Evolutionary conservation across 1,140 invertebrate genomes (phyloP), one percentile per base, ranked within the genome.

Genomic region (Drosophila kepulauana): DNA sequence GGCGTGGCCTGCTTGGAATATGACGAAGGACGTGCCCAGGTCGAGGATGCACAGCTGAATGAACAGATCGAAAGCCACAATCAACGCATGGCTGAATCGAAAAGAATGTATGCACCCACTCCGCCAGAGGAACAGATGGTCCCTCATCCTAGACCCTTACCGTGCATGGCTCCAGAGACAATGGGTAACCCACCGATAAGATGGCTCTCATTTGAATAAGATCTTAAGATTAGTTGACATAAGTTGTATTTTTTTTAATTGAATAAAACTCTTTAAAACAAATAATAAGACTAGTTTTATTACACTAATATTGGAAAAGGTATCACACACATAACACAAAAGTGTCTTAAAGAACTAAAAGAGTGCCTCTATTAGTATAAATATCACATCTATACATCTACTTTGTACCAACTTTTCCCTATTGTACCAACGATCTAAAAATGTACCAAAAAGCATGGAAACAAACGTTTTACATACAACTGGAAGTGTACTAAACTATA

Each of bases 51-150:
- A 1, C 94, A 98, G 43, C 93, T 99, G 15, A 94, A 97, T 54
- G 97, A 98, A 71, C 97, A 98, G 92, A 96, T 99, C 59, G 97
- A 98, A 75, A 94, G 96, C 45, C 98, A 98, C 93, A 98, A 98
- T 54, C 87, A 80, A 25, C 75, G 92, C 5, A 77, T 92, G 52
- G 58, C 41, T 5, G 82, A 82, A 7, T 78, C 82, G 3, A 82
- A 88, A 16, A 67, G 84, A 1, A 80, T 80, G 3, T 84, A 80
- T 35, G 66, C 82, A 0, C 75, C 69, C 7, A 85, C 81, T 1
- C 84, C 84, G 0, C 84, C 85, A 0, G 80, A 84, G 48, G 84
- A 88, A 25, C 20, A 25, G 20, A 25, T 25, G 15, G 20, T 48
- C n/a, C 68, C 82, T 49, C 75, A 56, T 1, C 77, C 25, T 2